Evolutionary conservation across 2,888 invertebrate genomes (phyloP), one percentile per base, ranked within the genome.

Genomic region (Folsomia candida): DNA sequence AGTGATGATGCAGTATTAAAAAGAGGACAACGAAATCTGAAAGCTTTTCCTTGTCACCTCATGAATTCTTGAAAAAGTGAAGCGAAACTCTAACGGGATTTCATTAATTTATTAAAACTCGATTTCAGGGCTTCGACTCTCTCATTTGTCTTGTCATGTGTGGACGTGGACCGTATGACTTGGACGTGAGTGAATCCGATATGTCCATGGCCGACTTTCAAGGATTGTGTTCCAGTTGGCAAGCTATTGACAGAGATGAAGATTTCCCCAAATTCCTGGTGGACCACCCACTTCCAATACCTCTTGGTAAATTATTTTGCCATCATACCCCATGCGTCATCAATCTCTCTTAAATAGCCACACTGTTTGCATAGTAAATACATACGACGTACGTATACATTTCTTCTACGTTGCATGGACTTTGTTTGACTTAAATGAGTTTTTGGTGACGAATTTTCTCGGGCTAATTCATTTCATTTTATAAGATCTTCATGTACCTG

Each of bases 211-310:
- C 67, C n/a, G 77, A 74, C 20, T 79, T 76, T 59, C 78, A 79
- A 58, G 70, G 76, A 3, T 54, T 80, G 24, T 77, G 76, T 24
- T 62, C 77, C n/a, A 72, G 78, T 9, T 67, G 76, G 51, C 68
- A 77, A 70, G 77, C 77, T 1, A 64, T 79, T n/a, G 80, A 80
- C 62, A 70, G 74, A 11, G 76, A 78, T 63, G 69, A 77, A 4
- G 78, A 80, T 67, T 75, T 67, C 57, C 78, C 78, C 2, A 68
- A 67, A 26, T 77, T 69, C 60, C 67, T 76, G 0, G 11, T 22
- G 11, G 37, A 62, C 1, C 58, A 73, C 29, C 66, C 73, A 20
- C 70, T 79, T 18, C 78, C 79, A 9, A 73, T 77, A 51, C 70
- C 78, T 59, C 67, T 79, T 24, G 74, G 78, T 79, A 60, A 57